phyloP scores from a whole-genome alignment of 2,113 vertebrate species.

The Tyto alba region DNA sequence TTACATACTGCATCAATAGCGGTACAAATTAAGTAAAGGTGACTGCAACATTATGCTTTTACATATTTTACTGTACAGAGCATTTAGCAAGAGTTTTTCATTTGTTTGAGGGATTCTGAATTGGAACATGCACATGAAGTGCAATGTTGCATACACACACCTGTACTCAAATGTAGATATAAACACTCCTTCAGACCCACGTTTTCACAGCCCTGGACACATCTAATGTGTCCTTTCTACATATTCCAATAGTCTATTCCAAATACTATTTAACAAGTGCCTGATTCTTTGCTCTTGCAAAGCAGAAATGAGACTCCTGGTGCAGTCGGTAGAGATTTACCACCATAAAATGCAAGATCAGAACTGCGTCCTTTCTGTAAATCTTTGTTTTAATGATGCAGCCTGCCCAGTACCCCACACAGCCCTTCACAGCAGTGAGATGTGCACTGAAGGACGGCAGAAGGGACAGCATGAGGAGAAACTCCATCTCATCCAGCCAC shows the following conservation, averaged over 20 bases:
- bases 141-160: neutral
- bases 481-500: neutral
- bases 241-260: neutral
- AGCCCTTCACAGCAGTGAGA: neutral
- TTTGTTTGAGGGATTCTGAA: neutral
- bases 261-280: neutral
- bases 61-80: constrained; percentile 6
- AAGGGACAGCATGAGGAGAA: neutral
- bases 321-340: neutral
- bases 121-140: neutral
- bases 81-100: neutral
- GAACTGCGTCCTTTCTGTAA: neutral
- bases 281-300: neutral
- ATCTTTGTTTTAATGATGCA: neutral
- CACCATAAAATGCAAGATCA: neutral
- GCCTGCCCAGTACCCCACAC: accelerated
- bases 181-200: neutral
- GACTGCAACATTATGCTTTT: constrained; percentile 5
- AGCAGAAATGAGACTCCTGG: neutral
- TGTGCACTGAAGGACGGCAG: neutral
- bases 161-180: neutral
- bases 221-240: neutral
- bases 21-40: neutral
- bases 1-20: neutral
- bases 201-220: neutral